Base-by-base conservation (phyloP, 2,888 invertebrate genomes). In the Tromatobia lineatoria region DNA sequence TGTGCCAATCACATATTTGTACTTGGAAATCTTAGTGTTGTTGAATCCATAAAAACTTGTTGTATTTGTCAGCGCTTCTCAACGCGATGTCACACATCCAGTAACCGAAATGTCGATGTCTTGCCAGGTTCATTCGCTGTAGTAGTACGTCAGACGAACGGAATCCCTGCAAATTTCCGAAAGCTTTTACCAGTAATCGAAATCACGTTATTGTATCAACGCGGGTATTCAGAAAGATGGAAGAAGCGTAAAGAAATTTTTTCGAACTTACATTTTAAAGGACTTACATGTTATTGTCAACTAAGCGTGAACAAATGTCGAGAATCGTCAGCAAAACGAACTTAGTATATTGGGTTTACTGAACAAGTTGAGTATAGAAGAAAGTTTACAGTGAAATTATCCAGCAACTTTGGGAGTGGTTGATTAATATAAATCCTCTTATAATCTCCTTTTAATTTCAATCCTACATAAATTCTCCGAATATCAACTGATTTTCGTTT, bases 251-350 rank as follows among this genome's bases (percentile, higher is more conserved):
- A 18, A 42, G 13, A 20, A 38, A 38, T 38, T n/a, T 20, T 38
- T 18, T 20, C 10, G 38, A 42, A 18, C 18, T 64, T 38, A 6
- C 11, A 8, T 38, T 64, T 61, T n/a, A n/a, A n/a, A n/a, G 38
- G 20, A 18, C 18, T 64, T 38, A 6, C 11, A 8, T 38, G 42
- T 61, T 38, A 42, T 64, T 64, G 18, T 18, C 18, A 38, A 7
- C 20, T 11, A 18, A 64, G 38, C 18, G 38, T 20, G 8, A 64
- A 64, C 11, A 34, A 61, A 61, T 42, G n/a, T 64, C 64, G 34
- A 10, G 42, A 38, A 20, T 64, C 18, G 3, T 38, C 11, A 11
- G 42, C 42, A 20, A 10, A 34, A 18, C 61, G 11, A 20, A 38
- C 38, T 42, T 18, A 38, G 20, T 64, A 64, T 18, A 38, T 64